Conservation (phyloP, 2,113 vertebrate species). For the Cyprinus carpio region DNA sequence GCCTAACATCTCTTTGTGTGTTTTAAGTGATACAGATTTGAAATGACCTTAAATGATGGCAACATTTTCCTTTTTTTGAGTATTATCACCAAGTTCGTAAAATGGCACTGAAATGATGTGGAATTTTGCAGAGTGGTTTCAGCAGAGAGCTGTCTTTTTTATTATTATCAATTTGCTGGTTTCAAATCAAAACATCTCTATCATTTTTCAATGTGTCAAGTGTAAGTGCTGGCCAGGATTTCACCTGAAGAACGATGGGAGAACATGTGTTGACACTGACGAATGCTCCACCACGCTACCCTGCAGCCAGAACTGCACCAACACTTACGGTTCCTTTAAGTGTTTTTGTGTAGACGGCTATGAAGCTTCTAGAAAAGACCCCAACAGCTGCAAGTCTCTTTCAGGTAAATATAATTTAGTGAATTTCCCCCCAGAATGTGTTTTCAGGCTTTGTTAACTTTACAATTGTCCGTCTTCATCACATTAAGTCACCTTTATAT, state of each 20-base stretch:
- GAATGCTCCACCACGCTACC: conserved; percentile 92
- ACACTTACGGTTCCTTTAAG: conserved; percentile 94
- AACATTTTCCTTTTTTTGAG: background rate
- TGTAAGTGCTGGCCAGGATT: conserved; percentile 99
- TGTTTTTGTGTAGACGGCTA: conserved; percentile 94
- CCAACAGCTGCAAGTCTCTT: conserved; percentile 89
- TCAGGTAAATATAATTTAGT: conserved; percentile 78
- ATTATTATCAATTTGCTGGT: conserved; percentile 1
- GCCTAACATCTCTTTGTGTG: background rate
- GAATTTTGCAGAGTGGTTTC: background rate
- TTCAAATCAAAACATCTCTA: background rate
- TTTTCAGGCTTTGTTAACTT: conserved; percentile 35
- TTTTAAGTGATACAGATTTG: background rate
- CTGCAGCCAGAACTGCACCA: conserved; percentile 96
- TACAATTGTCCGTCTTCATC: background rate
- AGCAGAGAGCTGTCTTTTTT: background rate
- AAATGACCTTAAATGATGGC: background rate
- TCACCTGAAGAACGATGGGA: conserved; percentile 92
- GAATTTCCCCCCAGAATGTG: background rate
- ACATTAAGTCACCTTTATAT: conserved; percentile 45
- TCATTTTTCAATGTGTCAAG: conserved; percentile 69
- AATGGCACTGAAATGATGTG: background rate
- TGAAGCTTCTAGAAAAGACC: conserved; percentile 83
- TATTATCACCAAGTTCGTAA: background rate
- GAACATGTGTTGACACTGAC: conserved; percentile 92